Percentiles rank a stretch among this genome's conserved stretches.
phyloP scores from a whole-genome alignment of 35 echinoderm and acorn worm genomes.

The Strongylocentrotus purpuratus region DNA sequence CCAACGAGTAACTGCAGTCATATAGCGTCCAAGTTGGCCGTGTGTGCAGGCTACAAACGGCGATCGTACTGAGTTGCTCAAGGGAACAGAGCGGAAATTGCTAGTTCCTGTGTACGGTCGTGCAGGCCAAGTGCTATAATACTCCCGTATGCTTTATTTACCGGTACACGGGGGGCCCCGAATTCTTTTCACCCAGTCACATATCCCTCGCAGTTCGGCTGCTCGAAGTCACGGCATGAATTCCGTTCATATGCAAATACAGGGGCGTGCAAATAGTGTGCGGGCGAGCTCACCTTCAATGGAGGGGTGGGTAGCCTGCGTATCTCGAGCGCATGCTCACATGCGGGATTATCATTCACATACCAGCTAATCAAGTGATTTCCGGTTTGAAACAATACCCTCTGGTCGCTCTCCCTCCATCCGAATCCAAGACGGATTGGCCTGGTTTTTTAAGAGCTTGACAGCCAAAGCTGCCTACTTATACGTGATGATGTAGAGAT shows the following conservation, averaged over 20 bases:
- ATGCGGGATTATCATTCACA: slow-evolving; percentile 29
- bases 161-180: slow-evolving; percentile 44
- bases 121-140: slow-evolving; percentile 53
- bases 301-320: not conserved
- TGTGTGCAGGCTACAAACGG: not conserved
- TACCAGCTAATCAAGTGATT: slow-evolving; percentile 40
- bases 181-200: slow-evolving; percentile 39
- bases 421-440: slow-evolving; percentile 10
- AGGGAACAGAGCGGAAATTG: slow-evolving; percentile 50
- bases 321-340: not conserved
- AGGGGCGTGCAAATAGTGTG: slow-evolving; percentile 44
- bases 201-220: slow-evolving; percentile 48
- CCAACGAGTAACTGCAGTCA: not conserved
- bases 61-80: slow-evolving; percentile 8
- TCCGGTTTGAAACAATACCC: slow-evolving; percentile 55
- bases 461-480: not conserved
- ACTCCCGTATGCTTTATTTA: slow-evolving; percentile 55
- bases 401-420: slow-evolving; percentile 2
- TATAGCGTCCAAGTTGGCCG: slow-evolving; percentile 5
- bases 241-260: slow-evolving; percentile 50
- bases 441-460: not conserved
- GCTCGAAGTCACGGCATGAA: slow-evolving; percentile 42
- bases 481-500: not conserved
- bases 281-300: not conserved
- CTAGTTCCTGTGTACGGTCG: slow-evolving; percentile 46